Evolutionary conservation across 2,888 invertebrate species (phyloP), one percentile per base, ranked within the genome.

Genomic region (Ormyrus thymus): DNA sequence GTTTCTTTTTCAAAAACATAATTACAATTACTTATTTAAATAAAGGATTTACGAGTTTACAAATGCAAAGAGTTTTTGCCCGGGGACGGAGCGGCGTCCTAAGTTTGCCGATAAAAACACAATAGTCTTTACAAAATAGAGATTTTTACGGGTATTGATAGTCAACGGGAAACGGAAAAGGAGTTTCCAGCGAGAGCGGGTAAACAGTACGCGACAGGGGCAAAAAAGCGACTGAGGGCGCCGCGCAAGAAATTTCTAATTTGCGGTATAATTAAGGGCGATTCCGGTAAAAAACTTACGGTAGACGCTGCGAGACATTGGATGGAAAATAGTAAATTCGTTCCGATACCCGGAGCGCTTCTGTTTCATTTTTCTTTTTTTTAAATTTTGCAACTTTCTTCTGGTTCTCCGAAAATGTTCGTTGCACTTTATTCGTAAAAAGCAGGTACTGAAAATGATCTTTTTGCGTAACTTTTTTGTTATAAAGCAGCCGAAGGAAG

Each of bases 221-320:
- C 45, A 68, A 68, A 68, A 68, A 68, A 15, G 53, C 86, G 85
- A 85, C 87, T 85, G 85, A 50, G 58, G 80, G 81, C 76, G 83
- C 80, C 83, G 69, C 75, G 84, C 87, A 87, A 87, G 87, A 87
- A 87, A 89, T 89, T 89, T 89, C 88, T 89, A 89, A 89, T 89
- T 89, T 89, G 88, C 87, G 89, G 88, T 87, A 89, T 89, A 89
- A 89, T 89, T 89, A 89, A 89, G 89, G 89, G 87, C 85, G 87
- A 81, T 84, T 80, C 76, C 76, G 80, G 83, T 88, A 89, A 89
- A 89, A 89, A 89, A 82, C 78, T 83, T 85, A 82, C 84, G 84
- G 85, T 83, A 85, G 85, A 86, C 87, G 87, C 86, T 86, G 83
- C 79, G 81, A 79, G 81, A 79, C 76, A 79, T 70, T 81, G 83